Base-by-base conservation (phyloP, 2,888 invertebrate species). In the Epinotia demarniana region DNA sequence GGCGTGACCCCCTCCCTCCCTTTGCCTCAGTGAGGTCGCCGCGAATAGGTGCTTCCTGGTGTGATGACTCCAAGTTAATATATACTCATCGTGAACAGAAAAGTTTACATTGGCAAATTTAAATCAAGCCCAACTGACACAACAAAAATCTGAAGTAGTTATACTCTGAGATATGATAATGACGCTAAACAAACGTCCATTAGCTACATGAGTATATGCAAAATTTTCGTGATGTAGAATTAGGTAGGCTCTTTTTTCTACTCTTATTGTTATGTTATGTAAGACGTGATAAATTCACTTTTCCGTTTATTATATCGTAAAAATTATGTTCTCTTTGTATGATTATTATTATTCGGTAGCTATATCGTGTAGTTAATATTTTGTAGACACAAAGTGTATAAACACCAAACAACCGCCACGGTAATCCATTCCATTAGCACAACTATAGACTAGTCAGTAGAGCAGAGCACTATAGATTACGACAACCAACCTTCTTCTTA, bases 401-500 rank as follows among this genome's bases (percentile, higher is more conserved):
- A 55, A 55, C n/a, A 33, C 6, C 6, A 6, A 33, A n/a, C 62
- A 46, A 53, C 23, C 18, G 43, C 72, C 71, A 43, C 53, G 39
- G 57, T 46, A 57, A 72, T 72, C 57, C 57, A 43, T 16, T 57
- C 23, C 57, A 72, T 72, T 64, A 63, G 39, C 49, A 61, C 33
- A 72, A 63, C 63, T 57, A 57, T 23, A 72, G 63, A 72, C 49
- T 49, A 33, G 33, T 33, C 39, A 39, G 62, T 62, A 72, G 58
- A 72, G 57, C 64, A 73, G 49, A 73, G 49, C 49, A 73, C 60
- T 58, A 73, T 73, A 64, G 64, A 63, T 72, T 64, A 64, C 72
- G 64, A 64, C 64, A 72, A 72, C 64, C 64, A 64, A 64, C 64
- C 72, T 72, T 70, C 60, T 70, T 70, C 61, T 70, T 72, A 72